Base-by-base conservation (phyloP, 2,113 vertebrate genomes). In the Dolichallabes microphthalmus region DNA sequence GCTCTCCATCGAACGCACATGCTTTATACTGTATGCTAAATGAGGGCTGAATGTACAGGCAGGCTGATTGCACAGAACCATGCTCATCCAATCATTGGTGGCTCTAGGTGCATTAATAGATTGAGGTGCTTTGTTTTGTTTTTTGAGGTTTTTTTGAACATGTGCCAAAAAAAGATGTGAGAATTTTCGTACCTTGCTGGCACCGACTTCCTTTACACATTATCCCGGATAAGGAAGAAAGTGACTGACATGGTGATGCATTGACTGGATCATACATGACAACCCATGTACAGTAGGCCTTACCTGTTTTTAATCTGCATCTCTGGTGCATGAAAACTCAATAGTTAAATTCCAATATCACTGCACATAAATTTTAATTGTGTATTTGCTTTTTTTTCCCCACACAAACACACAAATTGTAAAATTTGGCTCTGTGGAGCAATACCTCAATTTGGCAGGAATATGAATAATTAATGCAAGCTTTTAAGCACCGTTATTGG, bases 401-500 rank as follows among this genome's bases (percentile, higher is more conserved):
- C 69, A 81, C 64, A 73, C 53, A 63, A 79, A 53, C 50, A 58
- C 45, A 68, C 50, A 66, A 69, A 80, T 74, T 39, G 30, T 64
- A 66, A 80, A 79, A 53, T 64, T 57, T 57, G 58, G 68, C 85
- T 82, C 68, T 50, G 30, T 52, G 78, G 85, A 63, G 78, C 30
- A 82, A 86, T 63, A 64, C 35, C 27, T 60, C 66, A 64, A 64
- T 86, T 80, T 84, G 85, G 81, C 76, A 86, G 75, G 68, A 50
- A 30, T 85, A 45, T 93, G 89, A 94, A 94, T 95, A 93, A 95
- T 94, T 93, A 93, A 93, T 88, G 88, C 22, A n/a, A 74, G 75
- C 90, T 92, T 90, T 91, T 91, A 91, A 93, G 90, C 82, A 61
- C 82, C 84, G 91, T 90, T 91, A 91, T 91, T 89, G 88, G 85